phyloP scores from a whole-genome alignment of 2,797 vertebrate genomes.

The Tinamus major region DNA sequence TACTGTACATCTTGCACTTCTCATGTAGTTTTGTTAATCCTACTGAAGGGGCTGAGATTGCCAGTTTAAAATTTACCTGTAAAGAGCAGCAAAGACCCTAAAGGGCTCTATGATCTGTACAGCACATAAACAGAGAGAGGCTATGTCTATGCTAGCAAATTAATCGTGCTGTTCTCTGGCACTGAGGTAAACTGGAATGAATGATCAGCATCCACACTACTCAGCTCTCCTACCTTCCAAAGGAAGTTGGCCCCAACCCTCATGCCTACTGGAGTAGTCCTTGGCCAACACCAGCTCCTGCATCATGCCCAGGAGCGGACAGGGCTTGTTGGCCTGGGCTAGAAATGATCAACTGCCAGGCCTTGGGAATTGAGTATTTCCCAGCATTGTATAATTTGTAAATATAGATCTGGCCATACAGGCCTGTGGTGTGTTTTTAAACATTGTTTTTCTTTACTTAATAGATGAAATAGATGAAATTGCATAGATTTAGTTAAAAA shows the following conservation, averaged over 20 bases:
- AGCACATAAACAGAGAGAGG: neutral
- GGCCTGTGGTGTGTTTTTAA: neutral
- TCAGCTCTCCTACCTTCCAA: neutral
- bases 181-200: neutral
- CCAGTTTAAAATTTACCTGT: neutral
- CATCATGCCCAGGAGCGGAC: neutral
- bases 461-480: neutral
- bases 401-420: neutral
- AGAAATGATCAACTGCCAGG: neutral
- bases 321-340: neutral
- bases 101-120: neutral
- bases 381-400: neutral
- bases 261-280: neutral
- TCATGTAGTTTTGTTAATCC: neutral
- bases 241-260: conserved; percentile 6
- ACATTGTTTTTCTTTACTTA: neutral
- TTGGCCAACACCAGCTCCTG: neutral
- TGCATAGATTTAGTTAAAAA: neutral
- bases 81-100: neutral
- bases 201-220: neutral
- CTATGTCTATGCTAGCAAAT: neutral
- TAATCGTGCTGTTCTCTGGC: neutral
- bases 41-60: neutral
- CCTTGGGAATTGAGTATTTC: conserved; percentile 8
- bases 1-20: neutral